These are phyloP conservation scores for Drosophila anceps DNA, from an alignment of 2,888 invertebrate genomes.

Conservation along the genomic window DNA sequence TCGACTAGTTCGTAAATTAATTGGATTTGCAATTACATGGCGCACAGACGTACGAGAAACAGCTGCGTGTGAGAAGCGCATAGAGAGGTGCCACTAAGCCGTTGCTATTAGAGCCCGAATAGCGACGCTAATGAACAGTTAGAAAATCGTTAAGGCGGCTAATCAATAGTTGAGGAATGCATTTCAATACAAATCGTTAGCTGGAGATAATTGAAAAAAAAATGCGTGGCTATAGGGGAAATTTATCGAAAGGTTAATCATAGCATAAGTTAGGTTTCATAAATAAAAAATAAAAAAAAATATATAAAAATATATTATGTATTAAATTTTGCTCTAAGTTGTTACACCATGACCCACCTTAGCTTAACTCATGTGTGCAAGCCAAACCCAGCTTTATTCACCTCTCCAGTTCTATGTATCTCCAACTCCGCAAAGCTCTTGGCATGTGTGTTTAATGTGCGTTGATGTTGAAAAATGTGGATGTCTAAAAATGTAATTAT, in stretches of 20 bases:
- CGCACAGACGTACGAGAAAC: slow-evolving; percentile 28
- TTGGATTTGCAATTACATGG: slow-evolving; percentile 81
- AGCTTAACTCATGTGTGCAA: neutral
- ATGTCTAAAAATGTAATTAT: slow-evolving; percentile 66
- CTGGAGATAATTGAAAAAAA: neutral
- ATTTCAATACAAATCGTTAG: neutral
- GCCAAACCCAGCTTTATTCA: neutral
- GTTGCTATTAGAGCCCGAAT: slow-evolving; percentile 15
- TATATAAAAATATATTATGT: too few relatives aligned
- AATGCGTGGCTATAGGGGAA: neutral
- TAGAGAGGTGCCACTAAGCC: slow-evolving; percentile 48
- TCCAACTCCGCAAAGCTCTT: neutral
- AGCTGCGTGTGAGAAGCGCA: slow-evolving; percentile 34
- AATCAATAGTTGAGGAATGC: slow-evolving; percentile 12
- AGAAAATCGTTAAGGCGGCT: slow-evolving; percentile 16
- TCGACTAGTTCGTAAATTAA: slow-evolving; percentile 78
- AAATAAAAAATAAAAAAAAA: neutral
- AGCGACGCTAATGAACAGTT: slow-evolving; percentile 7
- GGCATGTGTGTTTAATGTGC: slow-evolving; percentile 41
- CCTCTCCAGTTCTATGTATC: neutral
- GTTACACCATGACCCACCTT: neutral
- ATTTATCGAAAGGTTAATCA: neutral
- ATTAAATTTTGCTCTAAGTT: neutral
- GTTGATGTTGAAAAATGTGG: slow-evolving; percentile 43
- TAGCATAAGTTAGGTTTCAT: neutral